A percentile compares a stretch with the other conserved stretches of the same genome.
Evolutionary conservation across 2,888 invertebrate genomes (phyloP).

Genomic region (Pseudococcus viburni): DNA sequence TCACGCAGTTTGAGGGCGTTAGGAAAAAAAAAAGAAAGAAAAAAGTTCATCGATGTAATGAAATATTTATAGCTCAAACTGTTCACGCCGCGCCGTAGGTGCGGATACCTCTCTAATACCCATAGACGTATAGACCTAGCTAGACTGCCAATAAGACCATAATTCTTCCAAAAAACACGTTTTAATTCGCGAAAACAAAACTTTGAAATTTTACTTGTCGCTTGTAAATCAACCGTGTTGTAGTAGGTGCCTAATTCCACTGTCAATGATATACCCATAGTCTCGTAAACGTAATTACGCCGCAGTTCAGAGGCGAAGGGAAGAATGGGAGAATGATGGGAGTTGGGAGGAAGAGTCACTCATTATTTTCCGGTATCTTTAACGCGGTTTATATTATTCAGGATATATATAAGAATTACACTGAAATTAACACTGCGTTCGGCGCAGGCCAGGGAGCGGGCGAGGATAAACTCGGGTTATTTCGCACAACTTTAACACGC

Average conservation of each 20-base stretch:
- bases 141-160: not conserved
- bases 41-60: slow-evolving; percentile 3
- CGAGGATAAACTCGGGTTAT: not conserved
- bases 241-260: not conserved
- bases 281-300: not conserved
- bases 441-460: no score
- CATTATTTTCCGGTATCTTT: slow-evolving; percentile 17
- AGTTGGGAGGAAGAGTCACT: not conserved
- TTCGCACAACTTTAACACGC: not conserved
- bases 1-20: not conserved
- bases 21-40: not conserved
- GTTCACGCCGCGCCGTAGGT: not conserved
- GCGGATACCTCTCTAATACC: no score
- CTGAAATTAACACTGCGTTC: slow-evolving; percentile 5
- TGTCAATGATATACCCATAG: not conserved
- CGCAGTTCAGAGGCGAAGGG: not conserved
- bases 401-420: slow-evolving; percentile 20
- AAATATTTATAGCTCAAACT: slow-evolving; percentile 20
- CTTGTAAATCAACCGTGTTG: not conserved
- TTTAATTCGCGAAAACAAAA: slow-evolving; percentile 39
- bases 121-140: not conserved
- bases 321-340: not conserved
- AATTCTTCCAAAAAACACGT: slow-evolving; percentile 26
- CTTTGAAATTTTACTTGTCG: not conserved
- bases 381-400: not conserved